Evolutionary conservation across 2,797 vertebrate species (phyloP).

Genomic region (Poecilia velifera): DNA sequence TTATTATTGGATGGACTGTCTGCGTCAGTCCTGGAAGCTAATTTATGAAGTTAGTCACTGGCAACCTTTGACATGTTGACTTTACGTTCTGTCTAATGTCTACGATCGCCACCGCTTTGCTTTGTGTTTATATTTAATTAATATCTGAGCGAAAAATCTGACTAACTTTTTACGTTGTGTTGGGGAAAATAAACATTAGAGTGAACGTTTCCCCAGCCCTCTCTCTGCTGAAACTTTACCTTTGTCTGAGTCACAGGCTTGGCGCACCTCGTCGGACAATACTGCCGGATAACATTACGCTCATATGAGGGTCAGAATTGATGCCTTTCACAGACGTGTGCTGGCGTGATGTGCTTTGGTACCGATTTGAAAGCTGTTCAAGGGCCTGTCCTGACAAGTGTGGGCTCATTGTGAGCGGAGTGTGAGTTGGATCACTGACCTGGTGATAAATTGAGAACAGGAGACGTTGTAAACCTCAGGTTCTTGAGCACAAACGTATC

Average conservation of each 20-base stretch:
- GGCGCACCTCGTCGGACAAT: slow-evolving; percentile 62
- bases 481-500: background rate
- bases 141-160: background rate
- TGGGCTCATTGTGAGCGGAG: background rate
- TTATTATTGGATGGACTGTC: background rate
- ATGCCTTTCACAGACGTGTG: slow-evolving; percentile 23
- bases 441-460: background rate
- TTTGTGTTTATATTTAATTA: background rate
- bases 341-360: slow-evolving; percentile 22
- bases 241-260: slow-evolving; percentile 15
- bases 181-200: background rate
- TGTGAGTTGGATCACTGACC: background rate
- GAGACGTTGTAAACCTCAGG: background rate
- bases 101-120: background rate
- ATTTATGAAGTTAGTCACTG: background rate
- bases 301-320: slow-evolving; percentile 34
- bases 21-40: background rate
- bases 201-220: background rate
- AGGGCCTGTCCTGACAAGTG: background rate
- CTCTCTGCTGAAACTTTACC: slow-evolving; percentile 25
- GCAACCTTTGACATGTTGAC: background rate
- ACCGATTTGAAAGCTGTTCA: background rate
- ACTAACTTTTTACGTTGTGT: background rate
- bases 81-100: background rate
- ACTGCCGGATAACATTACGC: slow-evolving; percentile 49